Conservation (phyloP, 2,113 vertebrate species). For the Vanacampus margaritifer region DNA sequence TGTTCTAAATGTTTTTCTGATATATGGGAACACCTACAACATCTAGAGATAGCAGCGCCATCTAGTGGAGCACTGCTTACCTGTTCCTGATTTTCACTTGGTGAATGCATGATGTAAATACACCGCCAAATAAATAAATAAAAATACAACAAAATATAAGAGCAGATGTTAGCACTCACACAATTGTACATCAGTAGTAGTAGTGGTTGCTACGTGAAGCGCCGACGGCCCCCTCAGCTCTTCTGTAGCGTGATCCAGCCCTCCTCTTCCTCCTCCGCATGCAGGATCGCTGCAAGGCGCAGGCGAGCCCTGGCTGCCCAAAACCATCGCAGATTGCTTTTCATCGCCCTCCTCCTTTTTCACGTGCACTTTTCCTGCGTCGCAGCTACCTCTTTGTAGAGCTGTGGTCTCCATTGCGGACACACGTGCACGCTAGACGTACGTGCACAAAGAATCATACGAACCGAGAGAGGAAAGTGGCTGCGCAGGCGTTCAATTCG, state of each 20-base stretch:
- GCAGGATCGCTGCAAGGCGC: conserved; percentile 56
- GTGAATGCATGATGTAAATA: not conserved
- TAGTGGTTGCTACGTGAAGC: conserved; percentile 32
- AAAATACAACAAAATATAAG: not conserved
- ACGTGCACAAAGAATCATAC: not conserved
- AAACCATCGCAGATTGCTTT: conserved; percentile 45
- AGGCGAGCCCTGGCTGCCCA: conserved; percentile 56
- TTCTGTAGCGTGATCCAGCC: conserved; percentile 48
- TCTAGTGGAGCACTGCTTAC: not conserved
- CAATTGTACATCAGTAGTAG: conserved; percentile 46
- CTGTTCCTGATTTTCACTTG: not conserved
- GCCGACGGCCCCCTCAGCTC: conserved; percentile 41
- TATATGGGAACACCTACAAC: too few relatives aligned
- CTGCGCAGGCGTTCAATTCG: conserved; percentile 55
- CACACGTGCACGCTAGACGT: not conserved
- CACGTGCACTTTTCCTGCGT: conserved; percentile 38
- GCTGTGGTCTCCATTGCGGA: conserved; percentile 43
- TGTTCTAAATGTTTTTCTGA: not conserved
- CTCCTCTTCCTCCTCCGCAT: conserved; percentile 46
- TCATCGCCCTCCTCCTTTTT: conserved; percentile 55
- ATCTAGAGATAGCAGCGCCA: not conserved
- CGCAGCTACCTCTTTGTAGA: conserved; percentile 27
- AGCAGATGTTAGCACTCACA: conserved; percentile 50
- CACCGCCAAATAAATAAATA: too few relatives aligned
- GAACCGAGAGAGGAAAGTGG: conserved; percentile 1